Evolutionary conservation across 2,113 vertebrate genomes (phyloP), one percentile per base, ranked within the genome.

Genomic region (Microtus richardsoni): DNA sequence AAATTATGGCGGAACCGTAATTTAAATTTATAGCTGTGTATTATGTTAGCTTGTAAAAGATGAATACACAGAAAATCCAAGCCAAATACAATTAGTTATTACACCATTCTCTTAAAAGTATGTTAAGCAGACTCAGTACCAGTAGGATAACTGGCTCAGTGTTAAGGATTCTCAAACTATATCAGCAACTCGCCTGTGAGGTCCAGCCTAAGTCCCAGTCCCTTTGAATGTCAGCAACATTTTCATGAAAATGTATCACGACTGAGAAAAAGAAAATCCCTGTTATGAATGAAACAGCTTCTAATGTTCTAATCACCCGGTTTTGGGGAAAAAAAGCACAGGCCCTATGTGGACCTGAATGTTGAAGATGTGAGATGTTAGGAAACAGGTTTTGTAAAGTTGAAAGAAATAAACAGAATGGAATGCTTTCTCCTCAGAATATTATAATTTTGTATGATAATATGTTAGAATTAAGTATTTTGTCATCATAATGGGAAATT

Each of bases 311-410:
- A 8, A 68, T 7, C 12, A 44, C 70, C 14, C 5, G 79, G 80
- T 62, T 92, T 44, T 12, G 78, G 41, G 28, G 26, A 8, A 19
- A n/a, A 21, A n/a, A n/a, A 78, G 64, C 66, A 79, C 62, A 47
- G 70, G n/a, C 28, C 88, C 71, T 74, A 0, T 77, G 36, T 36
- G 88, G 39, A 91, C 66, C 64, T 83, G 54, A 30, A 52, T 60
- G 21, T 62, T 64, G 28, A 94, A 85, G 70, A 93, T 74, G 22
- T 39, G 33, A 84, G 28, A 7, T 21, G 79, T 62, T 47, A 62
- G 94, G 41, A 95, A 94, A 91, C 47, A 7, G 1, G 30, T 97
- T 83, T 88, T 66, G 33, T 68, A 68, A 95, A 97, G 77, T 0
- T 39, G 66, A 70, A 75, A 77, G 49, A 41, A 85, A 68, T 13